Percentiles rank a stretch among this genome's conserved stretches.
Conservation (phyloP, 2,888 invertebrate species). For the Leptogaster cylindrica region DNA sequence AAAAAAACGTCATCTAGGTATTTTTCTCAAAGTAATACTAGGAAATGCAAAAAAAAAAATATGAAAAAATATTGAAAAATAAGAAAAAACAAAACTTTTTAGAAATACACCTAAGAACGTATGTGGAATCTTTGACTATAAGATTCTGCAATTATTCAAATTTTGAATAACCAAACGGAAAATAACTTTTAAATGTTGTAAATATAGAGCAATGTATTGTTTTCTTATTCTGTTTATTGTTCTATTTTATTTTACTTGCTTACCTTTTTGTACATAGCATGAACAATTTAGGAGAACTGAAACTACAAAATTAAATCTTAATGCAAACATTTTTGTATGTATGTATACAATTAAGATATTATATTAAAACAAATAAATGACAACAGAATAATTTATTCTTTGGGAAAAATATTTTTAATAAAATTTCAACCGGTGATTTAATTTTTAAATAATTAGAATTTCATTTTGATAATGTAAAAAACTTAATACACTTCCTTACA, state of each 20-base stretch:
- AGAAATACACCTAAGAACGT: conserved; percentile 8
- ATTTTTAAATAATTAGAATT: too few relatives aligned
- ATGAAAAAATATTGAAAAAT: too few relatives aligned
- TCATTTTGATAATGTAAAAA: too few relatives aligned
- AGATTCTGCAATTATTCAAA: conserved; percentile 18
- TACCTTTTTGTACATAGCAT: conserved; percentile 21
- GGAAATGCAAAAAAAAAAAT: neutral
- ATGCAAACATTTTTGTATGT: neutral
- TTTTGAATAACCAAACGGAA: conserved; percentile 14
- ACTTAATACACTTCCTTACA: too few relatives aligned
- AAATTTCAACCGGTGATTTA: too few relatives aligned
- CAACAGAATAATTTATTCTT: too few relatives aligned
- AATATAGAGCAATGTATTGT: conserved; percentile 30
- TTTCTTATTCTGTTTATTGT: conserved; percentile 21
- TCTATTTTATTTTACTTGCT: conserved; percentile 21
- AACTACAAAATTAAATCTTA: neutral
- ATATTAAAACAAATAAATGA: too few relatives aligned
- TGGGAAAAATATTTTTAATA: too few relatives aligned
- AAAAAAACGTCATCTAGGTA: neutral
- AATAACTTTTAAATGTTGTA: conserved; percentile 31
- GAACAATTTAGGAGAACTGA: neutral
- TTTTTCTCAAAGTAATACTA: too few relatives aligned
- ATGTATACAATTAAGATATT: too few relatives aligned
- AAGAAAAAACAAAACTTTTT: neutral
- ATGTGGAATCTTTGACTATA: conserved; percentile 7